Conservation (phyloP, 1,140 invertebrate species). For the Scaptomyza pallida region DNA sequence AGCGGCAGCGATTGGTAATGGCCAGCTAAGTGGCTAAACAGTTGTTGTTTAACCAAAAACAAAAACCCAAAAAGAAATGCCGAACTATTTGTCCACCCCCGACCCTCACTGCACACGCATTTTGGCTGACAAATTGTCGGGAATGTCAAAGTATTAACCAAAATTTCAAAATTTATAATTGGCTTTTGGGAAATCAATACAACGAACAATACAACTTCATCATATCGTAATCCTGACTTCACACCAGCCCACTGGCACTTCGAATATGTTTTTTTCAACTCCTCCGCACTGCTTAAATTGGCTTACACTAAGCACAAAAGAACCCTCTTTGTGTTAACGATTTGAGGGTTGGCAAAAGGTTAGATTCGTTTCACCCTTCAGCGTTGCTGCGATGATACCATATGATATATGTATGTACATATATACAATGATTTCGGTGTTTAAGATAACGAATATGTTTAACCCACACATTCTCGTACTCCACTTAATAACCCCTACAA, state of each 20-base stretch:
- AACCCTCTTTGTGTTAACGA: not conserved
- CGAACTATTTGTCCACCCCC: constrained; percentile 25
- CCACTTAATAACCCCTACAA: constrained; percentile 42
- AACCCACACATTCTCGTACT: constrained; percentile 30
- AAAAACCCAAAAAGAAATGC: constrained; percentile 7
- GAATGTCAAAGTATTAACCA: constrained; percentile 1
- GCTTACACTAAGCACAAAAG: constrained; percentile 45
- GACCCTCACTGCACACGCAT: too few relatives aligned
- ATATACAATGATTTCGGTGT: constrained; percentile 44
- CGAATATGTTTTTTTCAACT: constrained; percentile 64
- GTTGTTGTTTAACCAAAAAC: constrained; percentile 63
- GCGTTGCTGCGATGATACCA: constrained; percentile 23
- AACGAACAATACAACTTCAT: constrained; percentile 65
- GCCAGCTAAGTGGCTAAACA: constrained; percentile 75
- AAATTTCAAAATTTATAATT: constrained; percentile 10
- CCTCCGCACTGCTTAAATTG: constrained; percentile 48
- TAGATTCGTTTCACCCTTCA: constrained; percentile 59
- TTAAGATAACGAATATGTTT: constrained; percentile 64
- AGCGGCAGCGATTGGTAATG: constrained; percentile 76
- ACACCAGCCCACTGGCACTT: constrained; percentile 47
- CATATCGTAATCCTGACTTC: constrained; percentile 68
- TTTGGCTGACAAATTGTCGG: constrained; percentile 69
- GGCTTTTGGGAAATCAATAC: constrained; percentile 21
- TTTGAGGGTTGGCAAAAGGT: constrained; percentile 42
- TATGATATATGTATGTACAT: constrained; percentile 57